These are phyloP conservation scores for Drosophila bipectinata DNA, from an alignment of 1,140 invertebrate species.

Conservation along the genomic window DNA sequence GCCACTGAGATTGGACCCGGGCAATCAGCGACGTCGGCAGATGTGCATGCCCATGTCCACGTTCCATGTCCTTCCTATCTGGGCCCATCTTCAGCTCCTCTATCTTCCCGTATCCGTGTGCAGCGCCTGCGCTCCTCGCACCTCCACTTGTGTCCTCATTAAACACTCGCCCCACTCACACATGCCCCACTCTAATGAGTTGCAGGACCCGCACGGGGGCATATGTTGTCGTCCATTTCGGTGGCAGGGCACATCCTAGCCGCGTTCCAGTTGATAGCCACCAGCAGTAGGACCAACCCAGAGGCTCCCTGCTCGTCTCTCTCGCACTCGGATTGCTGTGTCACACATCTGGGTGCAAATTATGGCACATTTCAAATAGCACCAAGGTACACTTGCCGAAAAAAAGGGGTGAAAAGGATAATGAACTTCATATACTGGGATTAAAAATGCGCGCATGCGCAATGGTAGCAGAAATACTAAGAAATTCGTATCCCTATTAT, in stretches of 20 bases:
- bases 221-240: slow-evolving; percentile 68
- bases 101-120: slow-evolving; percentile 20
- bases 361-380: slow-evolving; percentile 79
- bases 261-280: slow-evolving; percentile 58
- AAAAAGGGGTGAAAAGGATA: neutral
- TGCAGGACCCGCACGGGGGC: slow-evolving; percentile 54
- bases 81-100: slow-evolving; percentile 28
- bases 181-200: slow-evolving; percentile 72
- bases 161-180: slow-evolving; percentile 46
- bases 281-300: slow-evolving; percentile 12
- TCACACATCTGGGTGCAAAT: slow-evolving; percentile 80
- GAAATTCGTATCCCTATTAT: neutral
- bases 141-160: slow-evolving; percentile 62
- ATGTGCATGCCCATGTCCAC: slow-evolving; percentile 67
- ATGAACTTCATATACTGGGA: neutral
- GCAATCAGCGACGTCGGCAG: slow-evolving; percentile 78
- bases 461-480: neutral
- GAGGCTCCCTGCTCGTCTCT: slow-evolving; percentile 26
- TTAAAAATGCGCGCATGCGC: neutral
- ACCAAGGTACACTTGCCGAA: slow-evolving; percentile 39
- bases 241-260: slow-evolving; percentile 48
- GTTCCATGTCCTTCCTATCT: slow-evolving; percentile 59
- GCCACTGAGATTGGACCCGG: slow-evolving; percentile 50
- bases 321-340: slow-evolving; percentile 39
- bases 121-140: slow-evolving; percentile 61